phyloP scores from a whole-genome alignment of 2,888 invertebrate genomes.

The Diogma glabrata region DNA sequence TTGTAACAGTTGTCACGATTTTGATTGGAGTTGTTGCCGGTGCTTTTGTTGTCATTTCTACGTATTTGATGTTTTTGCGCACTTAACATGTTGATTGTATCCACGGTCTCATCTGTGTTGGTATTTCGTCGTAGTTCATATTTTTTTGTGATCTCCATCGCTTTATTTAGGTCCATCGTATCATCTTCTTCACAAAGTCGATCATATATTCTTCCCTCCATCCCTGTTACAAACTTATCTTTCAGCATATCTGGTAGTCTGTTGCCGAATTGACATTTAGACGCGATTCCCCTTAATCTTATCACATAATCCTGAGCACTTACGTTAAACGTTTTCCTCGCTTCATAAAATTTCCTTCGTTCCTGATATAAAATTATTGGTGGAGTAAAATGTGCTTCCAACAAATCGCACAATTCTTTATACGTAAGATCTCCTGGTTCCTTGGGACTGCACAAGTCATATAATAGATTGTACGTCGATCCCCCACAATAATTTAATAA shows the following conservation, averaged over 20 bases:
- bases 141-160: background rate
- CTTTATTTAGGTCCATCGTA: background rate
- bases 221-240: background rate
- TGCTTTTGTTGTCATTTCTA: no score
- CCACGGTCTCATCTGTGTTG: background rate
- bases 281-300: background rate
- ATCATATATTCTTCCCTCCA: background rate
- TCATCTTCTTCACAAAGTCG: background rate
- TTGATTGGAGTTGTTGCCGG: no score
- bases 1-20: no score
- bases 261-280: background rate
- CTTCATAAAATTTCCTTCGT: background rate
- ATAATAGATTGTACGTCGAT: background rate
- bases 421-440: background rate
- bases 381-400: background rate
- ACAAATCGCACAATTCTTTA: background rate
- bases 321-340: background rate
- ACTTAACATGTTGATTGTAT: no score
- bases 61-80: no score
- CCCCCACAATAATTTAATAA: background rate
- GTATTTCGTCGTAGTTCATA: background rate
- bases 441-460: background rate
- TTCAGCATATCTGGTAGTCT: background rate
- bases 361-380: background rate
- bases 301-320: background rate